Evolutionary conservation across 2,113 vertebrate species (phyloP).

Genomic region (Strix aluco): DNA sequence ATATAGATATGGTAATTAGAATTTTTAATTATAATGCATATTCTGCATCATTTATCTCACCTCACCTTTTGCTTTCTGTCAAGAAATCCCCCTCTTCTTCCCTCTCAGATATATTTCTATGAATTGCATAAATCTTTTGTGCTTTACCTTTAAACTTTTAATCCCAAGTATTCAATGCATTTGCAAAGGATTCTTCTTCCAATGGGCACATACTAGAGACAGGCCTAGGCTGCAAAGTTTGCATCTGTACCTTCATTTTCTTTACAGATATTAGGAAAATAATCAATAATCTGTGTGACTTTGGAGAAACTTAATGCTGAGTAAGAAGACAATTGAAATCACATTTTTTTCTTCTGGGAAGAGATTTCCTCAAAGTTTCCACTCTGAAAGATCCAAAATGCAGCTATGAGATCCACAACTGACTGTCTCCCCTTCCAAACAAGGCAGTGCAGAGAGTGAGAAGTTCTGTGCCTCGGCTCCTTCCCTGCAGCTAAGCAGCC

Average conservation of each 20-base stretch:
- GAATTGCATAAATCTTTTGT: background rate
- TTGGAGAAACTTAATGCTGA: background rate
- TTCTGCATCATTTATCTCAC: background rate
- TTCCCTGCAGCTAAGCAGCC: background rate
- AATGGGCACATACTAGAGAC: background rate
- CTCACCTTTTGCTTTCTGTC: background rate
- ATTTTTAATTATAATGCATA: background rate
- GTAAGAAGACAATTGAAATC: background rate
- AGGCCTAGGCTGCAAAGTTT: background rate
- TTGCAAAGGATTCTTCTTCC: background rate
- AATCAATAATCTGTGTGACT: background rate
- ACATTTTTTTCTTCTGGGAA: background rate
- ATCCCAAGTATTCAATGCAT: background rate
- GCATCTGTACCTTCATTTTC: background rate
- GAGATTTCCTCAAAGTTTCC: background rate
- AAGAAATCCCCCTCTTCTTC: background rate
- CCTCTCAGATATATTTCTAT: background rate
- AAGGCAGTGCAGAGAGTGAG: background rate
- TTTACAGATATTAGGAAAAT: background rate
- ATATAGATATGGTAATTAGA: background rate
- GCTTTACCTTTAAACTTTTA: background rate
- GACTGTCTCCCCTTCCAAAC: background rate
- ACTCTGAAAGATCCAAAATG: background rate
- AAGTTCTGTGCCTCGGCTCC: background rate
- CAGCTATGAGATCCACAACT: background rate